These are phyloP conservation scores for Trachurus trachurus DNA, from an alignment of 2,797 vertebrate genomes.

Conservation along the genomic window DNA sequence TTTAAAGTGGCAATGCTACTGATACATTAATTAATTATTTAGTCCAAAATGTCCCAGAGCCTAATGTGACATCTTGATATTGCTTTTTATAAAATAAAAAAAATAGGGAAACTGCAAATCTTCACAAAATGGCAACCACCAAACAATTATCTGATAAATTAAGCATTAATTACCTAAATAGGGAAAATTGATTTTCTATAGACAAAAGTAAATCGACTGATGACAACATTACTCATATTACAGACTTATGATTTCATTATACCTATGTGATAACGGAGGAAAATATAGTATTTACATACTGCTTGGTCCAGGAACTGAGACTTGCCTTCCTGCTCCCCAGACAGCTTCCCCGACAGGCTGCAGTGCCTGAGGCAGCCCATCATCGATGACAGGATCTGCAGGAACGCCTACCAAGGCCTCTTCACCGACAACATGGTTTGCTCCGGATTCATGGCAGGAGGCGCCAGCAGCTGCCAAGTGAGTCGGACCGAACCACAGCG, in stretches of 20 bases:
- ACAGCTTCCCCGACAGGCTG: slow-evolving; percentile 69
- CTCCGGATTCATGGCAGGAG: slow-evolving; percentile 78
- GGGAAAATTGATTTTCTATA: background rate
- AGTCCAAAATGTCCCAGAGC: background rate
- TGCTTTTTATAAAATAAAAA: background rate
- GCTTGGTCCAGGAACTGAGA: background rate
- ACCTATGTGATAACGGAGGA: background rate
- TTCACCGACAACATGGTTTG: slow-evolving; percentile 82
- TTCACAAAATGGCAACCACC: background rate
- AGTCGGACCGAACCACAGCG: slow-evolving; percentile 45
- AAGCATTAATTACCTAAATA: background rate
- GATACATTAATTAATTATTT: background rate
- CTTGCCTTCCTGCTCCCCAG: slow-evolving; percentile 42
- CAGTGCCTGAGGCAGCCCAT: slow-evolving; percentile 83
- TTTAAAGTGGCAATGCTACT: background rate
- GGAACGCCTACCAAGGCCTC: slow-evolving; percentile 74
- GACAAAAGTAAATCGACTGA: background rate
- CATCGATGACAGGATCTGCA: slow-evolving; percentile 78
- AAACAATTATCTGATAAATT: background rate
- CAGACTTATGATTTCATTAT: background rate
- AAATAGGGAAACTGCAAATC: background rate
- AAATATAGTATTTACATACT: background rate
- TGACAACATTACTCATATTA: background rate
- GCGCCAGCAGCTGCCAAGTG: slow-evolving; percentile 83
- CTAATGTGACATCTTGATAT: background rate